Base-by-base conservation (phyloP, 35 echinoderm and acorn worm genomes). In the Apostichopus californicus region DNA sequence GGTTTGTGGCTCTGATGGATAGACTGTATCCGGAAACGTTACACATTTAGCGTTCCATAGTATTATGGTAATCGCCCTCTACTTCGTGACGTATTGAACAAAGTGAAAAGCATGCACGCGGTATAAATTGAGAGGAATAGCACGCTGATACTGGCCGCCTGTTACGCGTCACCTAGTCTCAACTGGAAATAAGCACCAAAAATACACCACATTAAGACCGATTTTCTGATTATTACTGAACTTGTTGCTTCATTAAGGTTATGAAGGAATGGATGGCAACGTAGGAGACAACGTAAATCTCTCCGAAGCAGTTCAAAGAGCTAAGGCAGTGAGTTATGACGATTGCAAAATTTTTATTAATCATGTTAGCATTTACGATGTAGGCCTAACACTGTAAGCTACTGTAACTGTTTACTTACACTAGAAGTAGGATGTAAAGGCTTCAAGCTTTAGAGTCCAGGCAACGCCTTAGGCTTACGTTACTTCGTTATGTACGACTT, bases 251-350 rank as follows among this genome's bases (percentile, higher is more conserved):
- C 66, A 22, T 10, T 63, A 87, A 87, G 86, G 86, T 57, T 87
- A 87, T 64, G 86, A 87, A 87, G 86, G 86, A 87, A 87, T 87
- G 86, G 86, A 87, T 87, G 86, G 55, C 54, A 87, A 57, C 59
- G 64, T 87, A 87, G 86, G 86, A 23, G 86, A 87, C 5, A 87
- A 64, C 59, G 64, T 87, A 54, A 87, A 87, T 21, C 86, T 87
- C 86, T 87, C 86, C 86, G 86, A 87, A 87, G 86, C 86, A 87
- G 86, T 87, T 71, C 86, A 66, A 87, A 87, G 86, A 71, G 86
- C 86, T 64, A 87, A 87, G 64, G 86, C 86, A 25, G 86, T 87
- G 22, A 87, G 86, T 83, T 1, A 75, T 7, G 6, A 75, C 64
- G 64, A 68, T 68, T 68, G 11, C 64, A 68, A 18, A 11, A 68